Conservation (phyloP, 2,113 vertebrate species). For the Mesembrinibis cayennensis region DNA sequence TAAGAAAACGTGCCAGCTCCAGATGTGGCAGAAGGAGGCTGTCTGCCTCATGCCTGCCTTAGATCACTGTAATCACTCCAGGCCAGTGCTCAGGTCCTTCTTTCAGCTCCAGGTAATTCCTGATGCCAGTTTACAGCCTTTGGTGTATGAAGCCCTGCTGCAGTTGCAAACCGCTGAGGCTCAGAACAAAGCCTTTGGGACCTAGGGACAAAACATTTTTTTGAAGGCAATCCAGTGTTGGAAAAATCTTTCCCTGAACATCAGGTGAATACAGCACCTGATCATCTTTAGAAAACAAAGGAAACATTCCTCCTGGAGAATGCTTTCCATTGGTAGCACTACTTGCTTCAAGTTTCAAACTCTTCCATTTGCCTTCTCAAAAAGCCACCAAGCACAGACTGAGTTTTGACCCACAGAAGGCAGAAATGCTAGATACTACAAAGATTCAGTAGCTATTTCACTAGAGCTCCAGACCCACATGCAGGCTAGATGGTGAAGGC, state of each 20-base stretch:
- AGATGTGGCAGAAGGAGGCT: not conserved
- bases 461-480: not conserved
- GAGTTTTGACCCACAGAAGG: not conserved
- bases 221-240: not conserved
- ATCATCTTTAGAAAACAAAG: not conserved
- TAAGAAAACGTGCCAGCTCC: not conserved
- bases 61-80: conserved; percentile 20
- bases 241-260: not conserved
- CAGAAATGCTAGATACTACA: not conserved
- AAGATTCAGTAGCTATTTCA: not conserved
- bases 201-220: not conserved
- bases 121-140: not conserved
- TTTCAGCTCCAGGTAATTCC: conserved; percentile 1
- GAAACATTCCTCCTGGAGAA: not conserved
- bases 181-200: not conserved
- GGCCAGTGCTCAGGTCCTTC: not conserved
- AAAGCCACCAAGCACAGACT: not conserved
- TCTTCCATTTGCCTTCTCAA: not conserved
- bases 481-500: not conserved
- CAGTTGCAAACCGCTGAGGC: not conserved
- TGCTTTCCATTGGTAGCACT: not conserved
- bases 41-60: conserved; percentile 12
- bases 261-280: not conserved
- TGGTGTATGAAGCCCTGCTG: not conserved
- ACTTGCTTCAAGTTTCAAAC: not conserved